Conservation (phyloP, 1,140 invertebrate species). For the Panulirus ornatus region DNA sequence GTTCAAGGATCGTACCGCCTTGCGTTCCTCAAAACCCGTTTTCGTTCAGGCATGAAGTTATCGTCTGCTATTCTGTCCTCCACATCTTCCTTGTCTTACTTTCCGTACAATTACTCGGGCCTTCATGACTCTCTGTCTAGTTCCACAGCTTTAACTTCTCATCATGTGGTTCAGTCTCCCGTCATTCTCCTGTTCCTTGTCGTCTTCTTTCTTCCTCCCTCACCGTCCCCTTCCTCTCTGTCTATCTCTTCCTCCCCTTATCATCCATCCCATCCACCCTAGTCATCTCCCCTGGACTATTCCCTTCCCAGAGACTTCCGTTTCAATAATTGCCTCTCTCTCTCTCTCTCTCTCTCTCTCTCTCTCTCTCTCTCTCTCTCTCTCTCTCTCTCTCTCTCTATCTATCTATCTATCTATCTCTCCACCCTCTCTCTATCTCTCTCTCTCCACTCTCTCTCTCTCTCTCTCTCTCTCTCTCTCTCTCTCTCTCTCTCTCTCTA, state of each 20-base stretch:
- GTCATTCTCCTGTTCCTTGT: background rate
- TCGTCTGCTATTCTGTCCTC: no score
- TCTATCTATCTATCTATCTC: no score
- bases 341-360: slow-evolving; percentile 36
- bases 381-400: no score
- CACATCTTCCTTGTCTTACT: background rate
- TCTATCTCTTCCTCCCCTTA: background rate
- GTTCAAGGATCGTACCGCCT: no score
- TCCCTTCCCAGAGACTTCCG: background rate
- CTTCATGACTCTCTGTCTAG: background rate
- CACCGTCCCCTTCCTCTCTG: background rate
- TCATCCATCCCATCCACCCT: background rate
- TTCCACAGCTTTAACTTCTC: no score
- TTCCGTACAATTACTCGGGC: background rate
- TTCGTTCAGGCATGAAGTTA: no score
- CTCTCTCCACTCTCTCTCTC: slow-evolving; percentile 18
- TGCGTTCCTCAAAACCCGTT: no score
- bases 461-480: background rate
- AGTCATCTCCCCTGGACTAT: background rate
- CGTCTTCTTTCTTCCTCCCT: background rate
- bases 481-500: no score
- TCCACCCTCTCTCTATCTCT: no score
- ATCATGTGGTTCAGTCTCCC: background rate
- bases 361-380: slow-evolving; percentile 35
- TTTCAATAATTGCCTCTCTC: slow-evolving; percentile 22